Evolutionary conservation across 2,888 invertebrate species (phyloP).

Genomic region (Trilocha varians): DNA sequence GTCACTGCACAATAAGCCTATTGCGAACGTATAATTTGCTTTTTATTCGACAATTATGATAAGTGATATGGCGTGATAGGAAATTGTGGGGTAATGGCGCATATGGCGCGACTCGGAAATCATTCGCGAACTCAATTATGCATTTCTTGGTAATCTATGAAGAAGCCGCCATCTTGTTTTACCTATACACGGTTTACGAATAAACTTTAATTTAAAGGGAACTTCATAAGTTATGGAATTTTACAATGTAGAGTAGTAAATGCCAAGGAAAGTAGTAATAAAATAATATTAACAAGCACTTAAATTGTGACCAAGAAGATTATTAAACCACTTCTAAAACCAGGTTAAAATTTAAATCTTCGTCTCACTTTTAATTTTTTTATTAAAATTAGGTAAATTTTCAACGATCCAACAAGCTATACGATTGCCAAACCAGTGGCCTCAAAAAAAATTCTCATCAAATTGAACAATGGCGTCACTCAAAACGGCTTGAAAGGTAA

Average conservation of each 20-base stretch:
- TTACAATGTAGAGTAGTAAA: no score
- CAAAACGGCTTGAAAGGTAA: neutral
- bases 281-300: no score
- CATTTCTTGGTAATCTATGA: neutral
- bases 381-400: neutral
- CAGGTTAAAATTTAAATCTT: no score
- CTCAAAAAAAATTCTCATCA: neutral
- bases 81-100: neutral
- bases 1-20: slow-evolving; percentile 9
- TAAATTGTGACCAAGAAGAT: no score
- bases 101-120: neutral
- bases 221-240: no score
- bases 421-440: neutral
- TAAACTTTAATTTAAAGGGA: no score
- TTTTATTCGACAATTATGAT: neutral
- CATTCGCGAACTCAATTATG: no score
- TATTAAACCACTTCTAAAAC: no score
- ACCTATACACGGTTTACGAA: no score
- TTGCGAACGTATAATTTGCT: neutral
- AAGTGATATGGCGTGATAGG: neutral
- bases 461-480: slow-evolving; percentile 1
- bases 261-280: no score
- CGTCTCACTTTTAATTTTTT: neutral
- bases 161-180: no score
- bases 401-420: neutral